Conservation (phyloP, 2,797 vertebrate genomes). For the Spheniscus humboldti region DNA sequence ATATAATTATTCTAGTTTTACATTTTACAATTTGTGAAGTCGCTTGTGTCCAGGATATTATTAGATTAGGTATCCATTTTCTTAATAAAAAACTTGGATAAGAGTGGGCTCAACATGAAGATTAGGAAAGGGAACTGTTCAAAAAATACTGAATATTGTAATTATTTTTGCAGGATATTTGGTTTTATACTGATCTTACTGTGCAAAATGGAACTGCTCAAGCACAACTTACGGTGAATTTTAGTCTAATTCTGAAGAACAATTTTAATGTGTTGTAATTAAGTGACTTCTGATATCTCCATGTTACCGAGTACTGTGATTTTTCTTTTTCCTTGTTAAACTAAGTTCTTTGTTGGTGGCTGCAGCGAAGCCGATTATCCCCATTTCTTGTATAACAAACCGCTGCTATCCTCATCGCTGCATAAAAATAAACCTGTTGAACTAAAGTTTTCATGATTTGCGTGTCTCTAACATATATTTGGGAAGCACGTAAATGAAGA, state of each 20-base stretch:
- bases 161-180: conserved; percentile 9
- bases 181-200: not conserved
- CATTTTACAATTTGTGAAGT: not conserved
- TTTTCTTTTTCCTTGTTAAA: not conserved
- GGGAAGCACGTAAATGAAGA: not conserved
- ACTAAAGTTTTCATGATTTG: not conserved
- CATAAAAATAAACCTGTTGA: not conserved
- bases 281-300: not conserved
- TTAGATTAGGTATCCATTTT: conserved; percentile 9
- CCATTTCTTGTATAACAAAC: not conserved
- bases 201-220: not conserved
- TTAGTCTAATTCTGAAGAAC: not conserved
- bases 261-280: not conserved
- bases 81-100: not conserved
- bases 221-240: not conserved
- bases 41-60: not conserved
- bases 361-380: not conserved
- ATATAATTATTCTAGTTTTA: not conserved
- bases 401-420: not conserved
- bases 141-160: not conserved
- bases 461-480: not conserved
- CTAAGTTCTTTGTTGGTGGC: not conserved
- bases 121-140: not conserved
- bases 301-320: not conserved
- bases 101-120: not conserved